A percentile compares a stretch with the other conserved stretches of the same genome.
Conservation (phyloP, 2,888 invertebrate species). For the Ennomos fuscantarius region DNA sequence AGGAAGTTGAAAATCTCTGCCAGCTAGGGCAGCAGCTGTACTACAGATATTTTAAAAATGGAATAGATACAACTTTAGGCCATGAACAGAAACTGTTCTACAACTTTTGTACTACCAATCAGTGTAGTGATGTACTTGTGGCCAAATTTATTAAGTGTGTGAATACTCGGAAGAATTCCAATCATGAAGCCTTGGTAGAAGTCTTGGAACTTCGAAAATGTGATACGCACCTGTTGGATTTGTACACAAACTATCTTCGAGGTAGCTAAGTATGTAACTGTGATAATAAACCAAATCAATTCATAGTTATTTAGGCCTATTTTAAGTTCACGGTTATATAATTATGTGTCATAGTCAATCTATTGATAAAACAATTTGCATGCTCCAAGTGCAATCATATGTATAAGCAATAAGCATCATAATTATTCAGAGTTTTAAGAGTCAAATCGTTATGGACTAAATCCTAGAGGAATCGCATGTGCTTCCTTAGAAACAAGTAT, state of each 20-base stretch:
- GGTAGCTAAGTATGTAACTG: constrained; percentile 18
- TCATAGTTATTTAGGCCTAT: too few relatives aligned
- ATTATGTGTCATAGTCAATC: background rate
- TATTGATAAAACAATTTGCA: background rate
- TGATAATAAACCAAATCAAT: background rate
- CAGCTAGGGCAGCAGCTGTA: constrained; percentile 65
- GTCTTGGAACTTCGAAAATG: constrained; percentile 63
- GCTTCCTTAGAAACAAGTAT: too few relatives aligned
- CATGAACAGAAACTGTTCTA: constrained; percentile 77
- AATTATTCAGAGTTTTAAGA: too few relatives aligned
- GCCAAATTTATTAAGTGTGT: constrained; percentile 62
- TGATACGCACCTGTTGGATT: constrained; percentile 58
- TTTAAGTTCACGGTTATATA: too few relatives aligned
- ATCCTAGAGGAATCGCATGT: too few relatives aligned
- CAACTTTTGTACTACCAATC: constrained; percentile 70
- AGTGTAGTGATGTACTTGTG: constrained; percentile 62
- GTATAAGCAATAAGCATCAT: too few relatives aligned
- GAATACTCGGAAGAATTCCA: constrained; percentile 69
- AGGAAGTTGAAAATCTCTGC: constrained; percentile 66
- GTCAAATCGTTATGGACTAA: too few relatives aligned
- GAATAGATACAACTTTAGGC: constrained; percentile 61
- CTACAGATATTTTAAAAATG: constrained; percentile 76
- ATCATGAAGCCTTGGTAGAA: constrained; percentile 66
- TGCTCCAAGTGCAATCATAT: background rate
- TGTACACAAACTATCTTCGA: constrained; percentile 59